Conservation (phyloP, 1,140 invertebrate genomes). For the Platorchestia sp. region DNA sequence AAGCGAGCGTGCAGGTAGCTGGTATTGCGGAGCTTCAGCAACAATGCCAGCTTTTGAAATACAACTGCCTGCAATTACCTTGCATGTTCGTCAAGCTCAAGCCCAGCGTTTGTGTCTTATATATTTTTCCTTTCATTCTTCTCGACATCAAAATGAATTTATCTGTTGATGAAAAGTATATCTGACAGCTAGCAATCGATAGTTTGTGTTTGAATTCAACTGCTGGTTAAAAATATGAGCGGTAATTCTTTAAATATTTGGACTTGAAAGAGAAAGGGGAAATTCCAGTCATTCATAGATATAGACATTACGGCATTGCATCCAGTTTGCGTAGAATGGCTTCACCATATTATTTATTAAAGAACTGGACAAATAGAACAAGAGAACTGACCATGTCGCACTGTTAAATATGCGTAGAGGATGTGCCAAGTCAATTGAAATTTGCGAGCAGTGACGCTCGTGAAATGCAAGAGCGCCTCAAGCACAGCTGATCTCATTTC, state of each 20-base stretch:
- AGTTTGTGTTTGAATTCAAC: too few relatives aligned
- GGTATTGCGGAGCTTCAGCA: background rate
- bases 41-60: background rate
- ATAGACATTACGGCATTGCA: too few relatives aligned
- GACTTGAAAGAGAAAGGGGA: too few relatives aligned
- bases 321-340: too few relatives aligned
- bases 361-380: background rate
- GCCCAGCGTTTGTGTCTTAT: background rate
- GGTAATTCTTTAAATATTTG: too few relatives aligned
- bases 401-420: background rate
- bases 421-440: background rate
- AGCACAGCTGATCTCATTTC: conserved; percentile 11
- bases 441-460: background rate
- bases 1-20: background rate
- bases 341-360: background rate
- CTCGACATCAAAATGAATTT: background rate
- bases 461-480: background rate
- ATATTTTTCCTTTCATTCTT: background rate
- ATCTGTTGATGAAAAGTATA: background rate
- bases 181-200: background rate
- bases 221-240: too few relatives aligned
- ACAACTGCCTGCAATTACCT: background rate
- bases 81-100: background rate
- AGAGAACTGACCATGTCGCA: background rate
- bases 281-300: too few relatives aligned